These are phyloP conservation scores for Drosophila lacertosa DNA, from an alignment of 1,140 invertebrate species.

Conservation along the genomic window DNA sequence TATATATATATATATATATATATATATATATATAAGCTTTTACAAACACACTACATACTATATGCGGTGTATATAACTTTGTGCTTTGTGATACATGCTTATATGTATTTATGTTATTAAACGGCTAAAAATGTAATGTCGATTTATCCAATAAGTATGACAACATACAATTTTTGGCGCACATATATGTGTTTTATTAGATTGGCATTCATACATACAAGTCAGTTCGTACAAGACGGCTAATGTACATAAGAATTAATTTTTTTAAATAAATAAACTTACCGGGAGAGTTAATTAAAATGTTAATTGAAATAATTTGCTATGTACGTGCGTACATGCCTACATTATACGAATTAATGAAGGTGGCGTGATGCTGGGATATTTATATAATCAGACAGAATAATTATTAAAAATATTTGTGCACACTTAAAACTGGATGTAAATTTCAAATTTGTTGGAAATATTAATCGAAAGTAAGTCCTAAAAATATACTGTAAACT, in stretches of 20 bases:
- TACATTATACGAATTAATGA: background rate
- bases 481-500: too few species aligned
- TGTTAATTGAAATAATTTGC: background rate
- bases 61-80: background rate
- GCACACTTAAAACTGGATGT: too few species aligned
- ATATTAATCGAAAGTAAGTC: too few species aligned
- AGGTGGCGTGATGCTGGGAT: background rate
- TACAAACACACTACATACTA: too few species aligned
- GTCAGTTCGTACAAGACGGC: background rate
- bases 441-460: too few species aligned
- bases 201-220: background rate
- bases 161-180: background rate
- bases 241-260: background rate
- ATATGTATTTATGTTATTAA: background rate
- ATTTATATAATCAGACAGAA: background rate
- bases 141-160: background rate
- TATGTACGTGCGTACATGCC: background rate
- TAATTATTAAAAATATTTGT: background rate
- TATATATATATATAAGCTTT: too few species aligned
- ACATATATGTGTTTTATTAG: conserved; percentile 6
- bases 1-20: background rate
- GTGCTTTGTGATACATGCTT: background rate
- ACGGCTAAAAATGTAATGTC: background rate
- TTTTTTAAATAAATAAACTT: conserved; percentile 2
- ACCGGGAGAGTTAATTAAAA: background rate